Evolutionary conservation across 2,113 vertebrate species (phyloP).

Genomic region (Labeo catla): DNA sequence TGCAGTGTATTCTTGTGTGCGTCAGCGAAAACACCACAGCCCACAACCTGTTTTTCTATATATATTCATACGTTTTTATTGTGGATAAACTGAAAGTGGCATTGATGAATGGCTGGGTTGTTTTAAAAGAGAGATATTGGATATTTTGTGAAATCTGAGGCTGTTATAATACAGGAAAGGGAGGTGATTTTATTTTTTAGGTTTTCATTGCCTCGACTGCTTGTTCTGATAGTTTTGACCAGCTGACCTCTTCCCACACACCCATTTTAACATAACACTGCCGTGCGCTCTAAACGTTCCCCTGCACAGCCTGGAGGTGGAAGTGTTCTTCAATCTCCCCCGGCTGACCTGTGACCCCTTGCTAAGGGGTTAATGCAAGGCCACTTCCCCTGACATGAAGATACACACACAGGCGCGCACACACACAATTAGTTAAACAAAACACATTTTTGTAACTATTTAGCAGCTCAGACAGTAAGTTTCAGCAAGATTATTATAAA

Average conservation of each 20-base stretch:
- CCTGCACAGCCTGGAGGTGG: conserved; percentile 58
- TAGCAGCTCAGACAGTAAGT: not conserved
- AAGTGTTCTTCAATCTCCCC: conserved; percentile 54
- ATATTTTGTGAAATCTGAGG: conserved; percentile 26
- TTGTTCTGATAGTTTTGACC: conserved; percentile 22
- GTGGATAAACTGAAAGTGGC: conserved; percentile 32
- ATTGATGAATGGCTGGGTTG: conserved; percentile 33
- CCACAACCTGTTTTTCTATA: conserved; percentile 9
- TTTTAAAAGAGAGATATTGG: conserved; percentile 11
- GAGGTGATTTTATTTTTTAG: conserved; percentile 11
- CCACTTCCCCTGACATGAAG: conserved; percentile 57
- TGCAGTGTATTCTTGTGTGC: not conserved
- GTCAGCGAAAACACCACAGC: conserved; percentile 18
- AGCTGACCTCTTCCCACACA: conserved; percentile 54
- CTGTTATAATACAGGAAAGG: conserved; percentile 23
- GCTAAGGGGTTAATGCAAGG: conserved; percentile 70
- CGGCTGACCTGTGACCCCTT: conserved; percentile 63
- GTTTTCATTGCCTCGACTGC: not conserved
- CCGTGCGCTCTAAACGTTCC: conserved; percentile 35
- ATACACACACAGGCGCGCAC: not conserved
- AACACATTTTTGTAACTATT: conserved; percentile 11
- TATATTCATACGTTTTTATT: conserved; percentile 25
- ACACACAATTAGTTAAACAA: conserved; percentile 6
- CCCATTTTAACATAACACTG: conserved; percentile 32
- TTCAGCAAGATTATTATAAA: not conserved